Evolutionary conservation across 2,888 invertebrate species (phyloP).

Genomic region (Entomobrya proxima): DNA sequence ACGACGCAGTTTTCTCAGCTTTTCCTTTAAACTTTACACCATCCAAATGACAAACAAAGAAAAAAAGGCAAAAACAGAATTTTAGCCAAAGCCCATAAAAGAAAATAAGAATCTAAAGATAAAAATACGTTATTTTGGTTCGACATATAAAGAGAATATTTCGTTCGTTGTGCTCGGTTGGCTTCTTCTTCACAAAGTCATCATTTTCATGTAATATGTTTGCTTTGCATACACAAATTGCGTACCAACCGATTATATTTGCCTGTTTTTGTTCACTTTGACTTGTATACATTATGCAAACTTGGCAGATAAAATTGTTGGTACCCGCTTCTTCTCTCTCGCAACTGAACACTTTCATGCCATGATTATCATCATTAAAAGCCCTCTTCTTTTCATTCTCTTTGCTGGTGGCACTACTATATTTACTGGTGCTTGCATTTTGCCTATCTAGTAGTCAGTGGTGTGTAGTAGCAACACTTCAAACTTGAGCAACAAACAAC

Average conservation of each 20-base stretch:
- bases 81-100: background rate
- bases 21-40: background rate
- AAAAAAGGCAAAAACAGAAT: too few species aligned
- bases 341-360: background rate
- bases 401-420: background rate
- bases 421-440: background rate
- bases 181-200: too few species aligned
- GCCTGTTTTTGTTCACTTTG: background rate
- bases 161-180: too few species aligned
- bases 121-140: too few species aligned
- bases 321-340: slow-evolving; percentile 7
- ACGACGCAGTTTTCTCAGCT: background rate
- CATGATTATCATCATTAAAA: background rate
- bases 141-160: too few species aligned
- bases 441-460: background rate
- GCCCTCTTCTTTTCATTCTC: slow-evolving; percentile 9
- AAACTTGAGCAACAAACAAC: slow-evolving; percentile 27
- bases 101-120: background rate
- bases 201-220: too few species aligned
- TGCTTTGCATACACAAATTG: too few species aligned
- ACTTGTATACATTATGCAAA: background rate
- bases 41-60: slow-evolving; percentile 25
- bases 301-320: slow-evolving; percentile 11
- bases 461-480: slow-evolving; percentile 8
- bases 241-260: too few species aligned